A percentile compares a stretch with the other conserved stretches of the same genome.
phyloP scores from a whole-genome alignment of 2,797 vertebrate genomes.

The Sus cebifrons region DNA sequence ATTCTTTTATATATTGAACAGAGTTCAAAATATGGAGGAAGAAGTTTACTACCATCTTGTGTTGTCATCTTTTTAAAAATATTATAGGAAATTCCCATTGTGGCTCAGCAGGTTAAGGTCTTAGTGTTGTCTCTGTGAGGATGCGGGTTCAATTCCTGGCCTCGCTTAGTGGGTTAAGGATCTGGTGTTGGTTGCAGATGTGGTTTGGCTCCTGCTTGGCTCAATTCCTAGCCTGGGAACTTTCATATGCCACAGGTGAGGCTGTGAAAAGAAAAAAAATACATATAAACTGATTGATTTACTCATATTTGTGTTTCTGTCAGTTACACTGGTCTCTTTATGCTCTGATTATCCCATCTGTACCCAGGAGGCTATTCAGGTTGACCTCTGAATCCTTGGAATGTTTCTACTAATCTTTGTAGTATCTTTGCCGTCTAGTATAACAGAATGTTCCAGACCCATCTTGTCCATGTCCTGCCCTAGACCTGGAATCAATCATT shows the following conservation, averaged over 20 bases:
- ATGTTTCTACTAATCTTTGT: neutral
- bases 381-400: neutral
- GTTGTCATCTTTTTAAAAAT: conserved; percentile 6
- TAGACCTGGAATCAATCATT: neutral
- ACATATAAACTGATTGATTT: neutral
- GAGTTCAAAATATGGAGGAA: conserved; percentile 18
- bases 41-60: neutral
- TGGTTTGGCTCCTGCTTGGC: too few species aligned
- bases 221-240: too few species aligned
- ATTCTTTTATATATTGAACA: conserved; percentile 6
- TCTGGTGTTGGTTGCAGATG: too few species aligned
- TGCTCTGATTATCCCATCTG: neutral
- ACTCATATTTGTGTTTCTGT: neutral
- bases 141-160: too few species aligned
- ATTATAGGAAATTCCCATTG: too few species aligned
- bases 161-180: too few species aligned
- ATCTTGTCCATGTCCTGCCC: neutral
- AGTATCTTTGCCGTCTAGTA: neutral
- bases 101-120: too few species aligned
- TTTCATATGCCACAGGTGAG: too few species aligned
- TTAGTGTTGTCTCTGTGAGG: too few species aligned
- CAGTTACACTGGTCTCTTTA: neutral
- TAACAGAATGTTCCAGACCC: neutral
- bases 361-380: neutral
- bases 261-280: too few species aligned